Percentiles rank a stretch among this genome's conserved stretches.
These are phyloP conservation scores for Aelia acuminata DNA, from an alignment of 2,888 invertebrate species.

Conservation along the genomic window DNA sequence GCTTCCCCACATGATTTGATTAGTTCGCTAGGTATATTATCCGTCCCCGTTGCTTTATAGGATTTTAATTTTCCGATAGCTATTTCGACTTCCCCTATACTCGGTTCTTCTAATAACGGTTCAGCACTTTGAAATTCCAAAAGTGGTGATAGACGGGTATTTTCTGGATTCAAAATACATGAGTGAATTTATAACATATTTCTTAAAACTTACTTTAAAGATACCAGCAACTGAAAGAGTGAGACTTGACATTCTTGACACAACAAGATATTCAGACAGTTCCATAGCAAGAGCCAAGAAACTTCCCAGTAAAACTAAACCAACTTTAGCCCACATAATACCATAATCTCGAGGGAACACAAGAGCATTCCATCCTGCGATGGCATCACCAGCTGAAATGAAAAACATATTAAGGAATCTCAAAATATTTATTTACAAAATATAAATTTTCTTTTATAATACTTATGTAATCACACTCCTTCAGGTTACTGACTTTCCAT, in stretches of 20 bases:
- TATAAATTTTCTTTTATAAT: no score
- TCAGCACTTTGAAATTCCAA: no score
- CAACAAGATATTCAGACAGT: slow-evolving; percentile 92
- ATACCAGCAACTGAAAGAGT: slow-evolving; percentile 96
- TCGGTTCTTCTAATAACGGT: no score
- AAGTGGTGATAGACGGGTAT: no score
- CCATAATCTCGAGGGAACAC: slow-evolving; percentile 60
- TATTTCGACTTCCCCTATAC: no score
- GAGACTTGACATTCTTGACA: slow-evolving; percentile 94
- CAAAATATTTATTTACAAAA: no score
- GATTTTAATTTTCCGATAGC: no score
- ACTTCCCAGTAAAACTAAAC: slow-evolving; percentile 80
- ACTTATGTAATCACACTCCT: no score
- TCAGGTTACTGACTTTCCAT: no score
- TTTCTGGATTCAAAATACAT: not conserved
- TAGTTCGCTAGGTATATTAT: no score
- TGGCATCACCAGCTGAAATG: slow-evolving; percentile 35
- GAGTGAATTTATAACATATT: not conserved
- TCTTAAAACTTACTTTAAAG: slow-evolving; percentile 82
- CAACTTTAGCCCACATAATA: slow-evolving; percentile 58
- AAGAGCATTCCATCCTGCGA: slow-evolving; percentile 31
- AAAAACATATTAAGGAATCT: not conserved
- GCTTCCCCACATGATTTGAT: no score
- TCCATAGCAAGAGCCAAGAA: slow-evolving; percentile 95
- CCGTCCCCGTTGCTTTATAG: no score